Percentiles rank a stretch among this genome's conserved stretches.
Evolutionary conservation across 2,797 vertebrate species (phyloP).

Genomic region (Heterohyrax brucei): DNA sequence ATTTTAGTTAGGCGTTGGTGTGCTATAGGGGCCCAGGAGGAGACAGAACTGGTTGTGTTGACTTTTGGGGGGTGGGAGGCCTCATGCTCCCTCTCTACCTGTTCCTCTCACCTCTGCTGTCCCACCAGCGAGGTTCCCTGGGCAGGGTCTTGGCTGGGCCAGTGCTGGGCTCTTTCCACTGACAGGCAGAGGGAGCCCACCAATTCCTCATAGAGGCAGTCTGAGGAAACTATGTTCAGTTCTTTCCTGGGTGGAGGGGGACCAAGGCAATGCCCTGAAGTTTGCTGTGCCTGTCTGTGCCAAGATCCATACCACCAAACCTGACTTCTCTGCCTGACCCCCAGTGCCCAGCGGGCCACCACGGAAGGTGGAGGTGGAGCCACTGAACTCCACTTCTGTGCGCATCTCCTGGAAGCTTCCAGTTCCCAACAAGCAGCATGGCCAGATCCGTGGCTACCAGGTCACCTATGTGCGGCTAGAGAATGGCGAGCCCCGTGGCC

Average conservation of each 20-base stretch:
- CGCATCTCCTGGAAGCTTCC: constrained; percentile 97
- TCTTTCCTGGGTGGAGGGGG: neutral
- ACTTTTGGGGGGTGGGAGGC: neutral
- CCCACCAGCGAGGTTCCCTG: neutral
- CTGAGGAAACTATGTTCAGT: neutral
- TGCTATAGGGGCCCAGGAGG: neutral
- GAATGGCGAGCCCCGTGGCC: constrained; percentile 95
- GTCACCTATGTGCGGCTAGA: constrained; percentile 96
- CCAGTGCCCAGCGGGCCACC: constrained; percentile 95
- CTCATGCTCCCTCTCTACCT: neutral
- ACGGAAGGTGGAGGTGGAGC: constrained; percentile 95
- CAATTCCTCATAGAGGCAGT: neutral
- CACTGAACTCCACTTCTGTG: constrained; percentile 96
- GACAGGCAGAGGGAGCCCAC: neutral
- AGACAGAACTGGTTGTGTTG: neutral
- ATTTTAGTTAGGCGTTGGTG: neutral
- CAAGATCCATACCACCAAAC: neutral
- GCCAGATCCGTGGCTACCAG: constrained; percentile 97
- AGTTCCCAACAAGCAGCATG: constrained; percentile 95
- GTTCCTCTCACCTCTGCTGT: neutral
- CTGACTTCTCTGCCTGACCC: constrained; percentile 51
- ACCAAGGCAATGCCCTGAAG: neutral
- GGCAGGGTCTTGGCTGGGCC: neutral
- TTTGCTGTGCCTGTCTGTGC: neutral
- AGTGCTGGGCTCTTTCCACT: neutral